Evolutionary conservation across 2,113 vertebrate species (phyloP).

Genomic region (Donacobius atricapilla): DNA sequence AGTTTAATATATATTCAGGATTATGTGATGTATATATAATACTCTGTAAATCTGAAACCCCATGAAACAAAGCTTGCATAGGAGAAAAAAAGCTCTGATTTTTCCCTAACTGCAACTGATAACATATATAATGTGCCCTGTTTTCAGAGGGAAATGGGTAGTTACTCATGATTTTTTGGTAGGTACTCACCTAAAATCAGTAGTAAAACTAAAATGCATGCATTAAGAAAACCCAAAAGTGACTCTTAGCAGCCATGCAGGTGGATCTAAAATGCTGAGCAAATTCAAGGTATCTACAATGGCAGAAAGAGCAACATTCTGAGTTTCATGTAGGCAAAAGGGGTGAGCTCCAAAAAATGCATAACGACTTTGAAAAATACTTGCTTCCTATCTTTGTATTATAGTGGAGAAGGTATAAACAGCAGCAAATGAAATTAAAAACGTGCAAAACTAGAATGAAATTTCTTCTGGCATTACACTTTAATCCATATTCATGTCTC

Average conservation of each 20-base stretch:
- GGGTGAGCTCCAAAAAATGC: not conserved
- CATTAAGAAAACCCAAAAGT: not conserved
- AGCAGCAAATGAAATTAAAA: not conserved
- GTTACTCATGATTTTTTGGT: not conserved
- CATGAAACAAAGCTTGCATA: not conserved
- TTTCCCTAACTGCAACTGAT: not conserved
- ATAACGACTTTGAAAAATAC: not conserved
- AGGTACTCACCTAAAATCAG: not conserved
- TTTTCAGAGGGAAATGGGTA: not conserved
- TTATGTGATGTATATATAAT: not conserved
- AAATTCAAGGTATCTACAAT: not conserved
- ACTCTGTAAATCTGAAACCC: not conserved
- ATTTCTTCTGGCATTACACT: not conserved
- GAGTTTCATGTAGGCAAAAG: not conserved
- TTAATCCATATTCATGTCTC: not conserved
- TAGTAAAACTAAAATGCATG: not conserved
- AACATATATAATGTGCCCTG: not conserved
- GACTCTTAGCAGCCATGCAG: not conserved
- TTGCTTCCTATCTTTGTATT: not conserved
- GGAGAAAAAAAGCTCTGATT: not conserved
- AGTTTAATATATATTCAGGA: not conserved
- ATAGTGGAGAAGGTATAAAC: not conserved
- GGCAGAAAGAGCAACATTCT: not conserved
- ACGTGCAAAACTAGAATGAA: not conserved
- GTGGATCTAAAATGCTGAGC: not conserved